These are phyloP conservation scores for Papilio polyxenes DNA, from an alignment of 1,140 invertebrate species.

Conservation along the genomic window DNA sequence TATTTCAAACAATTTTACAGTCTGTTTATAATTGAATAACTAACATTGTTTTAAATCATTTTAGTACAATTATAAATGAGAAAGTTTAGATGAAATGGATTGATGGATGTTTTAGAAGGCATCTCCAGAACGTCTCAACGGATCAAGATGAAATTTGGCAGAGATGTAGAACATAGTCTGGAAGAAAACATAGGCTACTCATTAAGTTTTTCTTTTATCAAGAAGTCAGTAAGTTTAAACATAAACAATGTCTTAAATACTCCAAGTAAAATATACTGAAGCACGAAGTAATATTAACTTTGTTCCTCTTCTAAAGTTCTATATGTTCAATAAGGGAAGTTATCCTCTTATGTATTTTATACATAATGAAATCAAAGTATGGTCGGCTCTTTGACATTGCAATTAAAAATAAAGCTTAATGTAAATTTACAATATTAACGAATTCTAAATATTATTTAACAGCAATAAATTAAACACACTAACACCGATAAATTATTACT, in stretches of 20 bases:
- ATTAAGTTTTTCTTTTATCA: no score
- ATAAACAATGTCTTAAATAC: conserved; percentile 9
- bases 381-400: neutral
- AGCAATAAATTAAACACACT: no score
- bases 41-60: neutral
- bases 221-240: neutral
- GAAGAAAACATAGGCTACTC: no score
- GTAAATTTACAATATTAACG: neutral
- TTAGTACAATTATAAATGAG: neutral
- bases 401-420: neutral
- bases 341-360: neutral
- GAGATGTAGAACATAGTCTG: no score
- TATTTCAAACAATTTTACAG: neutral
- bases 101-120: no score
- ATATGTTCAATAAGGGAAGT: conserved; percentile 4
- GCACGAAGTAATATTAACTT: conserved; percentile 27
- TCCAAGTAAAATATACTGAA: conserved; percentile 17
- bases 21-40: neutral
- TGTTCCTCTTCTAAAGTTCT: neutral
- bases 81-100: no score
- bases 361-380: neutral
- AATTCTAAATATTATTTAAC: neutral
- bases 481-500: neutral
- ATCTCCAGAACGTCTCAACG: no score
- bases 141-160: no score